Conservation (phyloP, 2,888 invertebrate genomes). For the Epistrophe grossulariae region DNA sequence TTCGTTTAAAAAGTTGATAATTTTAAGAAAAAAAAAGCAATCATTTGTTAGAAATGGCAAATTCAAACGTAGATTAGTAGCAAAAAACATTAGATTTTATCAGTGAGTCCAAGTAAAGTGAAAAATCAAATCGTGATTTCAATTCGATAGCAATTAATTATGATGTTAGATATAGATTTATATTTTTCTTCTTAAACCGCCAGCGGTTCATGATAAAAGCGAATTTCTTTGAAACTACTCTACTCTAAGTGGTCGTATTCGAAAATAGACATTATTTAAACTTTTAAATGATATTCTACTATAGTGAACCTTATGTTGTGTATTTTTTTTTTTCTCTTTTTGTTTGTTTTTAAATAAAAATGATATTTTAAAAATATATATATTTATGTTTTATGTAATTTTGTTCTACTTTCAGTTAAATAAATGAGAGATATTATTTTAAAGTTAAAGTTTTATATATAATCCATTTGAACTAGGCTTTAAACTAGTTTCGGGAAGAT, state of each 20-base stretch:
- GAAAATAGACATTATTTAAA: slow-evolving; percentile 10
- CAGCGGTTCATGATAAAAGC: slow-evolving; percentile 38
- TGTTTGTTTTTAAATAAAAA: slow-evolving; percentile 28
- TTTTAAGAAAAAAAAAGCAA: not conserved
- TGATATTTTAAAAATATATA: slow-evolving; percentile 47
- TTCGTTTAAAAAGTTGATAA: not conserved
- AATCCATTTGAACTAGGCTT: slow-evolving; percentile 54
- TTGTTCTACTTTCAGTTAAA: slow-evolving; percentile 46
- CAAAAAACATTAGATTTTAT: slow-evolving; percentile 16
- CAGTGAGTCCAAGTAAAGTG: slow-evolving; percentile 6
- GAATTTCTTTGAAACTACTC: slow-evolving; percentile 22
- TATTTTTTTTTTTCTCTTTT: not conserved
- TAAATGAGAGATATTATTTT: slow-evolving; percentile 63
- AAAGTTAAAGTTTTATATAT: slow-evolving; percentile 11
- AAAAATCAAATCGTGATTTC: slow-evolving; percentile 1
- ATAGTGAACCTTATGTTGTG: slow-evolving; percentile 36
- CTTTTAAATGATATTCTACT: slow-evolving; percentile 14
- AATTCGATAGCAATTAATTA: slow-evolving; percentile 17
- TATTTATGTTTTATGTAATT: slow-evolving; percentile 12
- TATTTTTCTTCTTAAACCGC: slow-evolving; percentile 9
- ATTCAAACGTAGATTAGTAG: slow-evolving; percentile 12
- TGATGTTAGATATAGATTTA: slow-evolving; percentile 1
- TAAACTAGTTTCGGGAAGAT: slow-evolving; percentile 74
- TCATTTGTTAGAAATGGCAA: not conserved
- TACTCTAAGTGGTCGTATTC: slow-evolving; percentile 7